A percentile compares a stretch with the other conserved stretches of the same genome.
These are phyloP conservation scores for Calameuta idolon DNA, from an alignment of 2,888 invertebrate species.

Conservation along the genomic window DNA sequence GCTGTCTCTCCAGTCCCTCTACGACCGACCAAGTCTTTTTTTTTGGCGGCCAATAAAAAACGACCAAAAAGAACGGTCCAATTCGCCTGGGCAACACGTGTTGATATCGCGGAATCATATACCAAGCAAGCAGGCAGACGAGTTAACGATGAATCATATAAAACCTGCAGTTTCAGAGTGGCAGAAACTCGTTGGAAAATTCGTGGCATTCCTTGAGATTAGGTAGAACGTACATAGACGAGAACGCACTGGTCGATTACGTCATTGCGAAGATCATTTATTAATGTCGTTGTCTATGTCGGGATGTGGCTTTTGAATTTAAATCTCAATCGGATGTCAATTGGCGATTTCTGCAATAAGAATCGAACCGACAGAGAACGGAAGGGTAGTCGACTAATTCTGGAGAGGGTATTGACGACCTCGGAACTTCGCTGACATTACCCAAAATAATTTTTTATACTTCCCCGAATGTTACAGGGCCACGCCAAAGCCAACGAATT, in stretches of 20 bases:
- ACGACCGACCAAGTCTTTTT: not conserved
- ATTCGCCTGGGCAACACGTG: constrained; percentile 32
- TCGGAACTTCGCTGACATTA: not conserved
- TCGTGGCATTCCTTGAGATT: not conserved
- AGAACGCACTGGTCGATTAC: not conserved
- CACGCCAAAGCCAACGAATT: not conserved
- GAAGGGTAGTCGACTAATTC: not conserved
- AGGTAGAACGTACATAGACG: not conserved
- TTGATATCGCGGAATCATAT: constrained; percentile 27
- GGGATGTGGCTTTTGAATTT: not conserved
- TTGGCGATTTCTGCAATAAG: not conserved
- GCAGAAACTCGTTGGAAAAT: not conserved
- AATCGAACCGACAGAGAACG: not conserved
- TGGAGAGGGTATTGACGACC: not conserved
- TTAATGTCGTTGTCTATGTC: not conserved
- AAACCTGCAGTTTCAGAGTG: not conserved
- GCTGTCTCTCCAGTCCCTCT: not conserved
- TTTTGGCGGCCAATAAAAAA: not conserved
- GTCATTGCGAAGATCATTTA: not conserved
- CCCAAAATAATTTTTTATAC: not conserved
- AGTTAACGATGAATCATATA: constrained; percentile 25
- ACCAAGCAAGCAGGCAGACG: constrained; percentile 17
- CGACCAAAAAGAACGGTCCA: not conserved
- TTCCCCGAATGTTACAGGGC: not conserved
- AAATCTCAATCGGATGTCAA: not conserved